Percentiles rank a stretch among this genome's conserved stretches.
phyloP scores from a whole-genome alignment of 2,888 invertebrate species.

The Thecophora atra region DNA sequence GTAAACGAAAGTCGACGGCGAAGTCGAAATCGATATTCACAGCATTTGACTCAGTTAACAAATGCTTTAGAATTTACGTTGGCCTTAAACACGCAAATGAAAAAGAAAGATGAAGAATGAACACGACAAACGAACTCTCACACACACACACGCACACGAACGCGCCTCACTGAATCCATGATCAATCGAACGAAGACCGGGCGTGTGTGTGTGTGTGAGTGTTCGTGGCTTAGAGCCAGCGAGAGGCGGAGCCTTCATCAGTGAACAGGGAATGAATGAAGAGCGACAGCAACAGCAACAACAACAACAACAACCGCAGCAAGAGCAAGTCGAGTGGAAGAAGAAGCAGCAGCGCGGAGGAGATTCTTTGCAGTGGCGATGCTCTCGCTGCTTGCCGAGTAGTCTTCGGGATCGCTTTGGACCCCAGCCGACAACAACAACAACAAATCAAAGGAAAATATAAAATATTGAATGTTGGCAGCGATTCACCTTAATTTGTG shows the following conservation, averaged over 20 bases:
- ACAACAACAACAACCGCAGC: background rate
- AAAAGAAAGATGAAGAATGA: conserved; percentile 16
- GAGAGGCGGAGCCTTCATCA: conserved; percentile 61
- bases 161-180: conserved; percentile 42
- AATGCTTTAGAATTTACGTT: conserved; percentile 15
- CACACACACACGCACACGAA: conserved; percentile 42
- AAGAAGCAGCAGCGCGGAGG: too few species aligned
- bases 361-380: too few species aligned
- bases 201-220: conserved; percentile 39
- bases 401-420: too few species aligned
- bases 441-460: background rate
- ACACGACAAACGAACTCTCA: conserved; percentile 24
- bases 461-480: conserved; percentile 17
- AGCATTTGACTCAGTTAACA: conserved; percentile 25
- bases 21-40: conserved; percentile 12
- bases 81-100: conserved; percentile 8
- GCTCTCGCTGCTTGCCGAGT: too few species aligned
- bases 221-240: conserved; percentile 39
- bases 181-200: conserved; percentile 17
- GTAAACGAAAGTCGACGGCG: too few species aligned
- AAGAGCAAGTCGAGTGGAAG: too few species aligned
- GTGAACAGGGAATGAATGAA: conserved; percentile 64
- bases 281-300: conserved; percentile 29
- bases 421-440: conserved; percentile 1
- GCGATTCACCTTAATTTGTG: conserved; percentile 20